Conservation (phyloP, 2,888 invertebrate genomes). For the Prionchulus punctatus region DNA sequence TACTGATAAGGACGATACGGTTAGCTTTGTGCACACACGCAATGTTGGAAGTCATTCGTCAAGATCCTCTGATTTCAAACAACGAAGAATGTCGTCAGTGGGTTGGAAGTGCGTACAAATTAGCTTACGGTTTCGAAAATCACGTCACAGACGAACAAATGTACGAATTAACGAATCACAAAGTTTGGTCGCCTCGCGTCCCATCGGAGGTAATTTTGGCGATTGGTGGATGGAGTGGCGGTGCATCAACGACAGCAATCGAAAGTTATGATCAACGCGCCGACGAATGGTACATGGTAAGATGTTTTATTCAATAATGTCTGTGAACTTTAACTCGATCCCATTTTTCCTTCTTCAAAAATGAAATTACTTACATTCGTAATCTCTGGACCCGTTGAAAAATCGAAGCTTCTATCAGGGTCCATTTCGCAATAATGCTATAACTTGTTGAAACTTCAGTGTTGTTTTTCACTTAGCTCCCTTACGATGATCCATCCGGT, state of each 20-base stretch:
- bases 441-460: too few relatives aligned
- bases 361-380: neutral
- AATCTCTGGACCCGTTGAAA: too few relatives aligned
- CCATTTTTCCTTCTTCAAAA: too few relatives aligned
- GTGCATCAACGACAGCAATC: slow-evolving; percentile 59
- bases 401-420: neutral
- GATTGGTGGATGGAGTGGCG: slow-evolving; percentile 47
- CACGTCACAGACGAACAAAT: neutral
- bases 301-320: neutral
- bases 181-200: slow-evolving; percentile 46
- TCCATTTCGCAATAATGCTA: neutral
- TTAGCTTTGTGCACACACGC: slow-evolving; percentile 42
- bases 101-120: neutral
- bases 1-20: slow-evolving; percentile 48
- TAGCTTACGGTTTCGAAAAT: neutral
- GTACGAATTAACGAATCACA: neutral
- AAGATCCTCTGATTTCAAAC: neutral
- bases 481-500: slow-evolving; percentile 49
- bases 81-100: neutral
- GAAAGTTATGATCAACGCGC: slow-evolving; percentile 77
- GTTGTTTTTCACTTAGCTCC: neutral
- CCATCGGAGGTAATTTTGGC: slow-evolving; percentile 40
- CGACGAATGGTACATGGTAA: slow-evolving; percentile 52
- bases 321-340: too few relatives aligned
- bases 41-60: neutral